phyloP scores from a whole-genome alignment of 2,888 invertebrate genomes.

The Noctua janthina region DNA sequence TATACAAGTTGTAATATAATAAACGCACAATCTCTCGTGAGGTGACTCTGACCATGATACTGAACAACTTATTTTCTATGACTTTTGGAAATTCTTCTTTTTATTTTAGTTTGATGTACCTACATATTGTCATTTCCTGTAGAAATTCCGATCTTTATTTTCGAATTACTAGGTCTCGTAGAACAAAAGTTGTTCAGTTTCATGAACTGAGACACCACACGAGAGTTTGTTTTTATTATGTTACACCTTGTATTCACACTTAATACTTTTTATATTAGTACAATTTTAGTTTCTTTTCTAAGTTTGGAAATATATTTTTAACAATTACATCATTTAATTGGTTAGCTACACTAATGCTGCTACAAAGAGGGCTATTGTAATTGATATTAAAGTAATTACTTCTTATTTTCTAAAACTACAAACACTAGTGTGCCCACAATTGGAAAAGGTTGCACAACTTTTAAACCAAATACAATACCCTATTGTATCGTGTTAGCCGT shows the following conservation, averaged over 20 bases:
- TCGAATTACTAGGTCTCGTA: too few relatives aligned
- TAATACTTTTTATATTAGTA: background rate
- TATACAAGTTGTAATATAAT: too few relatives aligned
- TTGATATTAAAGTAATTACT: constrained; percentile 22
- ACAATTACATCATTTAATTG: background rate
- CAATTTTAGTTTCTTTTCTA: background rate
- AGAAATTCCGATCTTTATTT: too few relatives aligned
- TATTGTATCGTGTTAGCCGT: constrained; percentile 31
- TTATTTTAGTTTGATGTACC: too few relatives aligned
- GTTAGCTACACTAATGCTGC: background rate
- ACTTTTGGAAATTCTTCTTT: too few relatives aligned
- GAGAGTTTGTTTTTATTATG: background rate
- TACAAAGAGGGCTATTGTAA: background rate
- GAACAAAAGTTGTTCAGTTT: too few relatives aligned
- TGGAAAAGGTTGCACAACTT: constrained; percentile 22
- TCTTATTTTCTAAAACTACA: constrained; percentile 10
- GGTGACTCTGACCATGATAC: too few relatives aligned
- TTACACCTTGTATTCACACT: background rate
- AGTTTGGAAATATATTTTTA: background rate
- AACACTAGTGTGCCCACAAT: background rate
- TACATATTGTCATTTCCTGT: too few relatives aligned
- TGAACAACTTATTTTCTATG: too few relatives aligned
- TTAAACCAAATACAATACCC: constrained; percentile 32
- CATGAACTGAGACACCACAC: background rate
- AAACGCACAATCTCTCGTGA: too few relatives aligned